Percentiles rank a stretch among this genome's conserved stretches.
Evolutionary conservation across 2,113 vertebrate species (phyloP).

Genomic region (Acanthisitta chloris): DNA sequence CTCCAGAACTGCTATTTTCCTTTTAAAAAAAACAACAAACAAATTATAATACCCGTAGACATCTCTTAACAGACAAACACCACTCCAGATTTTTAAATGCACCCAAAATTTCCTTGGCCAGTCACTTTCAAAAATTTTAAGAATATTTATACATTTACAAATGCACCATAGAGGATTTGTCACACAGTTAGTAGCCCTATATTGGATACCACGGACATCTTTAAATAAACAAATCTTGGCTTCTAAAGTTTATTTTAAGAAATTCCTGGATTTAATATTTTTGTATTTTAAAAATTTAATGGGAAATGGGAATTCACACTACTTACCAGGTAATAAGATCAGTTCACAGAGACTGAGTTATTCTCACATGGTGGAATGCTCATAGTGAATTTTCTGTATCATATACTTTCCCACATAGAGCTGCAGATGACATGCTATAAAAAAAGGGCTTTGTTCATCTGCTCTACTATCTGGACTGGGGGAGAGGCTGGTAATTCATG

Average conservation of each 20-base stretch:
- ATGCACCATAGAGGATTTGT: not conserved
- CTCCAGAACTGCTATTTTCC: not conserved
- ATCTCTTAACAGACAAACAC: not conserved
- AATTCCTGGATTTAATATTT: not conserved
- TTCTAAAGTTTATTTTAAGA: not conserved
- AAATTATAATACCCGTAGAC: not conserved
- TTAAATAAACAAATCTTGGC: not conserved
- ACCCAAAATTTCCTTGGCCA: not conserved
- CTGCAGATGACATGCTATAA: not conserved
- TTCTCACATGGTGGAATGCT: not conserved
- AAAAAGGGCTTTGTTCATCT: not conserved
- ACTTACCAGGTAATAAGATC: not conserved
- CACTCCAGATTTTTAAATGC: not conserved
- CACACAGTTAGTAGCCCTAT: not conserved
- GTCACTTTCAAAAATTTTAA: not conserved
- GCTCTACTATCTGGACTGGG: not conserved
- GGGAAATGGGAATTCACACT: not conserved
- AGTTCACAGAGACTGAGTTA: not conserved
- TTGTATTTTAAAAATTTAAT: not conserved
- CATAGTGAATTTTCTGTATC: not conserved
- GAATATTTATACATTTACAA: not conserved
- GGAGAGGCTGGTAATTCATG: not conserved
- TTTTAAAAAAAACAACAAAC: not conserved
- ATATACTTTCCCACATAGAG: not conserved
- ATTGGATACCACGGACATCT: not conserved